Conservation (phyloP, 1,140 invertebrate species). For the Calliphora vicina region DNA sequence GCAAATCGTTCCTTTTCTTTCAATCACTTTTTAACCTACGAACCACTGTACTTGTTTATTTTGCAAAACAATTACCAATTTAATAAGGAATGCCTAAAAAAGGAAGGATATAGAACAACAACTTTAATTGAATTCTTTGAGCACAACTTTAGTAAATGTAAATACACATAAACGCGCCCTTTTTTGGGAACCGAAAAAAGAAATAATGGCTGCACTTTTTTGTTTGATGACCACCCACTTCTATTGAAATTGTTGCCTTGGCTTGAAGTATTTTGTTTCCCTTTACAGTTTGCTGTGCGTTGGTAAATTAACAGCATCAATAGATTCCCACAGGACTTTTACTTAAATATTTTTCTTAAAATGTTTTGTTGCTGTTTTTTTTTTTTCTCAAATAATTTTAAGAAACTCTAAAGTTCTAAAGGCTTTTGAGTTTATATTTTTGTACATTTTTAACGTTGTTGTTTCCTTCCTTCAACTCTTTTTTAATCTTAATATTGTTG, state of each 20-base stretch:
- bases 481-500: background rate
- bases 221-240: background rate
- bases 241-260: background rate
- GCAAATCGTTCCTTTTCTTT: background rate
- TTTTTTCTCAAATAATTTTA: background rate
- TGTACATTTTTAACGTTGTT: background rate
- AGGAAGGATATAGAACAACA: background rate
- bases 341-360: background rate
- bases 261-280: background rate
- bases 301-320: constrained; percentile 5
- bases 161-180: constrained; percentile 4
- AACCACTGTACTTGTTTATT: too few relatives aligned
- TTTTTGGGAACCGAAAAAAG: background rate
- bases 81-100: too few relatives aligned
- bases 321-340: constrained; percentile 4
- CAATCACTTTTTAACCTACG: background rate
- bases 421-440: background rate
- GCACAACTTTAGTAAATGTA: background rate
- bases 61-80: too few relatives aligned
- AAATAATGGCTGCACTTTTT: background rate
- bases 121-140: constrained; percentile 11
- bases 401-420: constrained; percentile 11
- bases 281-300: background rate
- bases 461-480: background rate
- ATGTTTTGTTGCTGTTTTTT: background rate